Evolutionary conservation across 2,113 vertebrate species (phyloP).

Genomic region (Emydura subglobosa): DNA sequence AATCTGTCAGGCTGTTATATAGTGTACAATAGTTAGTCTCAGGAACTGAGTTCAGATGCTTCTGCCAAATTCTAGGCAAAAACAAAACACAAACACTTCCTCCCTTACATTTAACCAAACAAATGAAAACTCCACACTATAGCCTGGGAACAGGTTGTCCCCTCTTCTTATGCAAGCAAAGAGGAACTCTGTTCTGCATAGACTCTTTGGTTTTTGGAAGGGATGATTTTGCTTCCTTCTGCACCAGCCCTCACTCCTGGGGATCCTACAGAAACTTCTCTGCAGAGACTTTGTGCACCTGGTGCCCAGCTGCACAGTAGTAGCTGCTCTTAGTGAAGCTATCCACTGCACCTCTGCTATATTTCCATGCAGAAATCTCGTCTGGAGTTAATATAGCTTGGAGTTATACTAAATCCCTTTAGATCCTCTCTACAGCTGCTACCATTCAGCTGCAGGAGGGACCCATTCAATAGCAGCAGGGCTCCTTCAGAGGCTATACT

Average conservation of each 20-base stretch:
- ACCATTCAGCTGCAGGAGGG: neutral
- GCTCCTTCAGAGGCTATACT: neutral
- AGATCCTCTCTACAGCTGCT: neutral
- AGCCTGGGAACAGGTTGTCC: slow-evolving; percentile 24
- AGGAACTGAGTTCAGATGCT: slow-evolving; percentile 49
- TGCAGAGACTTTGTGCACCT: neutral
- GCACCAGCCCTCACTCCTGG: neutral
- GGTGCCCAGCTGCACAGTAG: neutral
- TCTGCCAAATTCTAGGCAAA: slow-evolving; percentile 45
- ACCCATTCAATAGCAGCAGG: neutral
- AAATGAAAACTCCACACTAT: slow-evolving; percentile 50
- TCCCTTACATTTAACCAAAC: slow-evolving; percentile 58
- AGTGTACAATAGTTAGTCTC: slow-evolving; percentile 60
- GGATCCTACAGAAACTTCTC: neutral
- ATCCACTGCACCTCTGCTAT: fast-evolving
- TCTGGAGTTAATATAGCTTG: fast-evolving
- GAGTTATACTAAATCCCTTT: neutral
- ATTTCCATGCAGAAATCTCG: neutral
- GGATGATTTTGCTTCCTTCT: neutral
- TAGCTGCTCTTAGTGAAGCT: neutral
- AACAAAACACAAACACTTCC: slow-evolving; percentile 46
- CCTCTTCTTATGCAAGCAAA: neutral
- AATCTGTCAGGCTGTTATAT: slow-evolving; percentile 25
- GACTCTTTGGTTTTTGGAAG: neutral
- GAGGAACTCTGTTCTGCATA: neutral